Conservation (phyloP, 2,797 vertebrate genomes). For the Melanotaenia maccullochi region DNA sequence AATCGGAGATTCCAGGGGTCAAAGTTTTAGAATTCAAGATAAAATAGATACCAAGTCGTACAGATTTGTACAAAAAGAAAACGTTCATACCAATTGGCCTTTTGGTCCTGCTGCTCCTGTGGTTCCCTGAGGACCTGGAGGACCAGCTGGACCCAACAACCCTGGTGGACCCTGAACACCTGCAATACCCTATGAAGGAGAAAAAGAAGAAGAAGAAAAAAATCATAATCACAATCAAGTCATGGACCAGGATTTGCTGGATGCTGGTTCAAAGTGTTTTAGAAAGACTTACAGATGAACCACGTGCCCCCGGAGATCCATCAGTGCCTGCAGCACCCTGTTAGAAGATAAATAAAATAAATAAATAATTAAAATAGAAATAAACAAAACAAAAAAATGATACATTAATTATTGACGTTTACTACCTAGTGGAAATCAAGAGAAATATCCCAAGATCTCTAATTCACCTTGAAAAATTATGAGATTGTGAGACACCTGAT, state of each 20-base stretch:
- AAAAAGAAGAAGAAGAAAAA: background rate
- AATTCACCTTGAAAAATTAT: background rate
- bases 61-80: background rate
- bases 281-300: conserved; percentile 85
- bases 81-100: conserved; percentile 88
- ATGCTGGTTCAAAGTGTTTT: background rate
- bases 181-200: conserved; percentile 82
- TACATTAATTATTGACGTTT: background rate
- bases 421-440: background rate
- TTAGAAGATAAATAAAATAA: conserved; percentile 27
- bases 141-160: conserved; percentile 85
- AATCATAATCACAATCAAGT: background rate
- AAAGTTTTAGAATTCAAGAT: background rate
- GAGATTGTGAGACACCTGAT: conserved; percentile 80
- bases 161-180: conserved; percentile 90
- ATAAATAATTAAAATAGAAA: background rate
- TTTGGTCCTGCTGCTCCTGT: conserved; percentile 90
- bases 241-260: background rate
- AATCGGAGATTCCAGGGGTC: background rate
- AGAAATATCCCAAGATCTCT: background rate
- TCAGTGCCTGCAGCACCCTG: conserved; percentile 90
- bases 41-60: background rate
- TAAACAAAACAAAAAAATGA: background rate
- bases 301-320: conserved; percentile 88
- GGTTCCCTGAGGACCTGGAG: conserved; percentile 92